A percentile compares a stretch with the other conserved stretches of the same genome.
Evolutionary conservation across 2,888 invertebrate species (phyloP).

Genomic region (Sphinx pinastri): DNA sequence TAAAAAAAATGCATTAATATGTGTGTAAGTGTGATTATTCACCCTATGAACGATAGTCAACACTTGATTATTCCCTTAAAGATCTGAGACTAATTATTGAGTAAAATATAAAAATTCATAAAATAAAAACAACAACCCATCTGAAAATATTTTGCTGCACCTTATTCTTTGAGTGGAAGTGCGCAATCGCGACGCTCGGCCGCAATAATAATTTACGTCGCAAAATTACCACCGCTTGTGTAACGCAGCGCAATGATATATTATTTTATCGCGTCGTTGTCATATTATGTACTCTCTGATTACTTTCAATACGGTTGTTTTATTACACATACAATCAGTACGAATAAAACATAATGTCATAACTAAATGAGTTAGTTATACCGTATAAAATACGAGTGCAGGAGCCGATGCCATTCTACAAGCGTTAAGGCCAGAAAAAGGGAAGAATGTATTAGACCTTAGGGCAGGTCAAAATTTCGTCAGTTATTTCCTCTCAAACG

Average conservation of each 20-base stretch:
- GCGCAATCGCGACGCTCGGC: constrained; percentile 48
- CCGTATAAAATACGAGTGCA: too few relatives aligned
- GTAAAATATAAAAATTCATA: neutral
- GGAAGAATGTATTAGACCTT: too few relatives aligned
- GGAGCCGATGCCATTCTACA: too few relatives aligned
- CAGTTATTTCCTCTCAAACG: too few relatives aligned
- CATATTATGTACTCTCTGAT: constrained; percentile 32
- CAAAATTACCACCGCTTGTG: constrained; percentile 62
- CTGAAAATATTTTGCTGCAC: constrained; percentile 18
- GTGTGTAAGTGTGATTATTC: too few relatives aligned
- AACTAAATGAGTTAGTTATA: neutral
- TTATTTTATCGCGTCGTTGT: constrained; percentile 45
- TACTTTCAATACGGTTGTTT: constrained; percentile 29
- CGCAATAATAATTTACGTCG: constrained; percentile 54
- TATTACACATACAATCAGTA: neutral
- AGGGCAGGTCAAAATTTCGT: too few relatives aligned
- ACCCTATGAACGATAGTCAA: too few relatives aligned
- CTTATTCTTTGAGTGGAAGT: constrained; percentile 50
- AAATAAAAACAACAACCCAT: constrained; percentile 1
- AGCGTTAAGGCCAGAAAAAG: too few relatives aligned
- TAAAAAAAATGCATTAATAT: too few relatives aligned
- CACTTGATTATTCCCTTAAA: too few relatives aligned
- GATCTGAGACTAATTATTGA: too few relatives aligned
- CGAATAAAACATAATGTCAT: neutral
- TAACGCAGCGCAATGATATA: constrained; percentile 60